A percentile compares a stretch with the other conserved stretches of the same genome.
phyloP scores from a whole-genome alignment of 1,140 invertebrate genomes.

The Neodiprion virginianus region DNA sequence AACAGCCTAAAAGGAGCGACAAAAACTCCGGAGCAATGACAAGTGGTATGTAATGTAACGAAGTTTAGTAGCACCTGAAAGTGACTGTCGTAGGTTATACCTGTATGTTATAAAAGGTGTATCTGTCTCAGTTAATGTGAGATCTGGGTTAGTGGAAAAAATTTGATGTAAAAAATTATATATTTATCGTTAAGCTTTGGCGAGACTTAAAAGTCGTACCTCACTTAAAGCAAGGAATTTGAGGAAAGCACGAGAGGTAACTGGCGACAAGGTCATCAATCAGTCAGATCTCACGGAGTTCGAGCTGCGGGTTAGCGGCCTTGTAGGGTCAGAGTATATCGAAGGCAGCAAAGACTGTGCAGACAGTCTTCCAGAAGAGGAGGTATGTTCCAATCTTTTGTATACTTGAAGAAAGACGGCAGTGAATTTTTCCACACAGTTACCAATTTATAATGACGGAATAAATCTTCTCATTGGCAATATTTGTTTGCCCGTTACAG shows the following conservation, averaged over 20 bases:
- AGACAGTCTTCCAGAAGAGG: background rate
- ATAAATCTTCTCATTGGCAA: no score
- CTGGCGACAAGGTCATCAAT: background rate
- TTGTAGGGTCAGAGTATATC: background rate
- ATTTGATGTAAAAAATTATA: background rate
- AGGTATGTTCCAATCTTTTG: background rate
- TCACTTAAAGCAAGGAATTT: background rate
- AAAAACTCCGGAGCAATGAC: background rate
- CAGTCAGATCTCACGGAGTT: background rate
- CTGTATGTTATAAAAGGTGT: no score
- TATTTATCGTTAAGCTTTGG: background rate
- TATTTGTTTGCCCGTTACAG: no score
- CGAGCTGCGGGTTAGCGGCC: background rate
- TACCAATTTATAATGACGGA: no score
- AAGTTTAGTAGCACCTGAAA: background rate
- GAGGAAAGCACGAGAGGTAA: background rate
- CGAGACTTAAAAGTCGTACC: background rate
- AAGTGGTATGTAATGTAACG: background rate
- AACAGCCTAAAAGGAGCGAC: background rate
- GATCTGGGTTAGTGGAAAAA: background rate
- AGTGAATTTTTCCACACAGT: no score
- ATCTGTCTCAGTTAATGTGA: no score
- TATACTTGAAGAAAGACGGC: no score
- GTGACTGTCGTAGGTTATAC: no score
- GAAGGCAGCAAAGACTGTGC: conserved; percentile 2